Evolutionary conservation across 2,113 vertebrate genomes (phyloP).

Genomic region (Cololabis saira): DNA sequence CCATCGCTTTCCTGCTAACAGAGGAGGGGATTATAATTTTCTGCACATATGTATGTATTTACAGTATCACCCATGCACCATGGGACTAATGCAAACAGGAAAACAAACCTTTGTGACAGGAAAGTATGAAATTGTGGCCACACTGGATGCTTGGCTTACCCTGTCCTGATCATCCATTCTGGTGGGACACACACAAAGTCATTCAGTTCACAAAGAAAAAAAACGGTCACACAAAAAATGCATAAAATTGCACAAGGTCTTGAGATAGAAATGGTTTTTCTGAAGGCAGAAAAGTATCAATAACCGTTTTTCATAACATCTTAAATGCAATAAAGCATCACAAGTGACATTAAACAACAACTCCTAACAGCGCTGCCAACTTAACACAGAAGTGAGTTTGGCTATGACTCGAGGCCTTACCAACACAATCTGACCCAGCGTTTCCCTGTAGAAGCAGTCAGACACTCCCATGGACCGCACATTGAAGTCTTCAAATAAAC

Average conservation of each 20-base stretch:
- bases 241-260: neutral
- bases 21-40: neutral
- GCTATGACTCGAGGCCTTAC: constrained; percentile 56
- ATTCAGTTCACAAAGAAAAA: constrained; percentile 14
- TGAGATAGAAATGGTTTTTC: neutral
- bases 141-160: constrained; percentile 83
- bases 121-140: constrained; percentile 82
- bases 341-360: neutral
- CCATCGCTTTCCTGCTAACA: constrained; percentile 68
- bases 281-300: too few relatives aligned
- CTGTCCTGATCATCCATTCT: constrained; percentile 85
- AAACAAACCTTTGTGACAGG: constrained; percentile 72
- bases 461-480: constrained; percentile 40
- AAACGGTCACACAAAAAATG: neutral
- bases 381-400: neutral
- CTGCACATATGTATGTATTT: neutral
- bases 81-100: neutral
- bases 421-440: constrained; percentile 31
- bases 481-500: constrained; percentile 21
- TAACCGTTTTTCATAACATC: too few relatives aligned
- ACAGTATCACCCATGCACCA: neutral
- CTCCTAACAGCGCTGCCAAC: neutral
- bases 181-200: constrained; percentile 2
- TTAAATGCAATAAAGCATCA: too few relatives aligned
- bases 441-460: constrained; percentile 26